Percentiles rank a stretch among this genome's conserved stretches.
phyloP scores from a whole-genome alignment of 2,797 vertebrate species.

The Ptychobarbus kaznakovi region DNA sequence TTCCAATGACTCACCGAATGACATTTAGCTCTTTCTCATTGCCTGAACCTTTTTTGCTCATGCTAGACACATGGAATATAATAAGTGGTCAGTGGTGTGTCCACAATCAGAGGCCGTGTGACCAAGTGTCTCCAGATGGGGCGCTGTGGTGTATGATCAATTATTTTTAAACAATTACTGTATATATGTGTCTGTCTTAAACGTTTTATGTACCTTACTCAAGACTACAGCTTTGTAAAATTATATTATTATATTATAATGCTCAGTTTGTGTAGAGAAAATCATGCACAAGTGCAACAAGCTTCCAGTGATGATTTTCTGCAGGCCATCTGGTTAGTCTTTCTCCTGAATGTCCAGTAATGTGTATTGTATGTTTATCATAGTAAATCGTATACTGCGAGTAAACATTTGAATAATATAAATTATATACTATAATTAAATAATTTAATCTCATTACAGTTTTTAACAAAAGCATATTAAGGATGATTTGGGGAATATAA shows the following conservation, averaged over 20 bases:
- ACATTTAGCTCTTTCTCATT: conserved; percentile 10
- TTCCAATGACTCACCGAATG: background rate
- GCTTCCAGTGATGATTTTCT: background rate
- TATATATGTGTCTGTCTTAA: background rate
- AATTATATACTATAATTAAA: background rate
- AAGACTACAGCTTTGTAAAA: background rate
- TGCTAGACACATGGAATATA: conserved; percentile 3
- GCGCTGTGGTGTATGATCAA: background rate
- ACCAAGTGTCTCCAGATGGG: background rate
- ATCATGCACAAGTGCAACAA: no score
- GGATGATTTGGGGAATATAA: background rate
- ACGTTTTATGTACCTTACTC: background rate
- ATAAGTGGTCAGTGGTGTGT: background rate
- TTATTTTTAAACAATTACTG: background rate
- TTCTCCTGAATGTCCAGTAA: background rate
- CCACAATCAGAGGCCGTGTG: background rate
- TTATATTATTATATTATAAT: background rate
- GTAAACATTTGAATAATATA: background rate
- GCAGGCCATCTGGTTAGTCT: background rate
- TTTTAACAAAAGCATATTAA: background rate
- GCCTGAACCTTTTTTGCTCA: background rate
- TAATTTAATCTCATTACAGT: background rate
- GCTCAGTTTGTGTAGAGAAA: background rate
- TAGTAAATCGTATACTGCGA: background rate
- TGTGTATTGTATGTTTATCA: background rate